phyloP scores from a whole-genome alignment of 2,113 vertebrate genomes.

The Salvelinus sp. region DNA sequence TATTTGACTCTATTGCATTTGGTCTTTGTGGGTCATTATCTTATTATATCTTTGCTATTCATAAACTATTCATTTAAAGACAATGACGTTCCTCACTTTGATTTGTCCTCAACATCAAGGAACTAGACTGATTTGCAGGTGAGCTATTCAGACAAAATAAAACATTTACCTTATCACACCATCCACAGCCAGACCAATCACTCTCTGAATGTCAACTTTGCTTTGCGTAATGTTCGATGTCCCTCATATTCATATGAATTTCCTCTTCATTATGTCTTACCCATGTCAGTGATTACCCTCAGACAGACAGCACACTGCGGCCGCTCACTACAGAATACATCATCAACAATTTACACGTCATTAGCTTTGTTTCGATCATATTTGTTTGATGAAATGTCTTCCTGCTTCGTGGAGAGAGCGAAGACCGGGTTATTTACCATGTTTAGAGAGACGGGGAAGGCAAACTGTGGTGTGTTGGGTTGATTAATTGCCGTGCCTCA shows the following conservation, averaged over 20 bases:
- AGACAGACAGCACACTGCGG: slow-evolving; percentile 52
- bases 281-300: slow-evolving; percentile 69
- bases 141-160: slow-evolving; percentile 20
- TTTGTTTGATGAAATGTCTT: slow-evolving; percentile 75
- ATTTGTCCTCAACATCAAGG: slow-evolving; percentile 20
- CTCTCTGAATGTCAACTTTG: slow-evolving; percentile 47
- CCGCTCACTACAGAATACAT: slow-evolving; percentile 67
- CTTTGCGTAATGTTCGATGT: slow-evolving; percentile 29
- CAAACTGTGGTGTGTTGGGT: slow-evolving; percentile 42
- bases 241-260: slow-evolving; percentile 61
- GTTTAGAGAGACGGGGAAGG: slow-evolving; percentile 60
- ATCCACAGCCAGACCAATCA: slow-evolving; percentile 35
- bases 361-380: slow-evolving; percentile 81
- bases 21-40: slow-evolving; percentile 15
- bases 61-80: slow-evolving; percentile 34
- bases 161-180: slow-evolving; percentile 19
- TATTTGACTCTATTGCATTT: slow-evolving; percentile 11
- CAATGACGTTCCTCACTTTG: slow-evolving; percentile 7
- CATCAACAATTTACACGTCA: slow-evolving; percentile 80
- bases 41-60: slow-evolving; percentile 27
- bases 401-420: slow-evolving; percentile 46
- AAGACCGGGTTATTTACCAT: slow-evolving; percentile 67
- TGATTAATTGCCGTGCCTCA: slow-evolving; percentile 68
- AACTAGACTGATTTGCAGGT: not conserved
- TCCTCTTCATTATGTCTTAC: slow-evolving; percentile 71